Evolutionary conservation across 35 echinoderm and acorn worm species (phyloP).

Genomic region (Holothuria glaberrima): DNA sequence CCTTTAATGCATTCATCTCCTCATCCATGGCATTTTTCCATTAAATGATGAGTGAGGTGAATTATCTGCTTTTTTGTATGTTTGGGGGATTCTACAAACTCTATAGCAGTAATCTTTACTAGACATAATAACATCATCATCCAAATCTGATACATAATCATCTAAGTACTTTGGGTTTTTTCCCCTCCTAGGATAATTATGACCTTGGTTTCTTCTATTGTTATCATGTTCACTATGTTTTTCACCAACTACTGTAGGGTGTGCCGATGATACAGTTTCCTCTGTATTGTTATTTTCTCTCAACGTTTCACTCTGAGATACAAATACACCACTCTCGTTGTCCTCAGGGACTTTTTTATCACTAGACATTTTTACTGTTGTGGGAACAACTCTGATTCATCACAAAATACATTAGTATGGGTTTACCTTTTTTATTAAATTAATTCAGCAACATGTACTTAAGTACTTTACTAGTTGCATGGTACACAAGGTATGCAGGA

Average conservation of each 20-base stretch:
- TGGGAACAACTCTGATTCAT: not conserved
- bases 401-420: not conserved
- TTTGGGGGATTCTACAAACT: not conserved
- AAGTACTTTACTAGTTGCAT: too few relatives aligned
- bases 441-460: too few relatives aligned
- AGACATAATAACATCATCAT: too few relatives aligned
- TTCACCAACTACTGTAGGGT: too few relatives aligned
- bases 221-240: not conserved
- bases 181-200: too few relatives aligned
- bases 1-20: slow-evolving; percentile 14
- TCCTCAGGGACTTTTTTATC: too few relatives aligned
- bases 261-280: not conserved
- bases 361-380: too few relatives aligned
- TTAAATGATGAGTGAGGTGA: not conserved
- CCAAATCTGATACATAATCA: too few relatives aligned
- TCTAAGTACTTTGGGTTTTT: too few relatives aligned
- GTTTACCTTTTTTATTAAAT: too few relatives aligned
- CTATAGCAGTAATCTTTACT: not conserved
- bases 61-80: not conserved
- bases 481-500: too few relatives aligned
- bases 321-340: not conserved
- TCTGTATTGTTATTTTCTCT: not conserved
- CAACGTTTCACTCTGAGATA: not conserved
- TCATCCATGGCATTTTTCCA: not conserved
- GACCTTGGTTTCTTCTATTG: not conserved